These are phyloP conservation scores for Apistogramma diplotaenia DNA, from an alignment of 2,113 vertebrate species.

Conservation along the genomic window DNA sequence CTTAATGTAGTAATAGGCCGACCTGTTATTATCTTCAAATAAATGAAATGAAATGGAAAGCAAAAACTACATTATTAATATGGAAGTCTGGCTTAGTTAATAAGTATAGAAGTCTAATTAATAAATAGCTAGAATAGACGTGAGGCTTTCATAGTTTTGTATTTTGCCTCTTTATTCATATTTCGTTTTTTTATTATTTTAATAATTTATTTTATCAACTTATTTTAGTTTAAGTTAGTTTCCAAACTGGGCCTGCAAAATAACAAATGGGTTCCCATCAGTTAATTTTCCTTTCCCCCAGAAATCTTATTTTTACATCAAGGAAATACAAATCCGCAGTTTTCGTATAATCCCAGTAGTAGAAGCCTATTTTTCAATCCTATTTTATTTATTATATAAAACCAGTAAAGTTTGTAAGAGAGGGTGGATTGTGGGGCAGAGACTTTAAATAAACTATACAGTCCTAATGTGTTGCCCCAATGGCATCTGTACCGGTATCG, in stretches of 20 bases:
- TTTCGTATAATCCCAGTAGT: too few relatives aligned
- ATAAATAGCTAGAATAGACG: neutral
- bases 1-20: neutral
- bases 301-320: neutral
- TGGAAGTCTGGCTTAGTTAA: neutral
- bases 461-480: too few relatives aligned
- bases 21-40: neutral
- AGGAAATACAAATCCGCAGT: neutral
- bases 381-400: neutral
- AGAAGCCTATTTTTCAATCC: neutral
- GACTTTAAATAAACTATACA: too few relatives aligned
- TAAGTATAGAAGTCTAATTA: neutral
- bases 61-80: neutral
- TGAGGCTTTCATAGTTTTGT: neutral
- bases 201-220: neutral
- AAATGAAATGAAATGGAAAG: neutral
- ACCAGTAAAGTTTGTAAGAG: neutral
- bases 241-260: neutral
- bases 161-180: neutral
- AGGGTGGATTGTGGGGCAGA: too few relatives aligned
- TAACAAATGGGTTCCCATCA: too few relatives aligned
- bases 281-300: too few relatives aligned
- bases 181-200: neutral
- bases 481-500: fast-evolving
- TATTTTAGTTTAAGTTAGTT: neutral